phyloP scores from a whole-genome alignment of 2,797 vertebrate species.

The Neosilurus mollespiculum region DNA sequence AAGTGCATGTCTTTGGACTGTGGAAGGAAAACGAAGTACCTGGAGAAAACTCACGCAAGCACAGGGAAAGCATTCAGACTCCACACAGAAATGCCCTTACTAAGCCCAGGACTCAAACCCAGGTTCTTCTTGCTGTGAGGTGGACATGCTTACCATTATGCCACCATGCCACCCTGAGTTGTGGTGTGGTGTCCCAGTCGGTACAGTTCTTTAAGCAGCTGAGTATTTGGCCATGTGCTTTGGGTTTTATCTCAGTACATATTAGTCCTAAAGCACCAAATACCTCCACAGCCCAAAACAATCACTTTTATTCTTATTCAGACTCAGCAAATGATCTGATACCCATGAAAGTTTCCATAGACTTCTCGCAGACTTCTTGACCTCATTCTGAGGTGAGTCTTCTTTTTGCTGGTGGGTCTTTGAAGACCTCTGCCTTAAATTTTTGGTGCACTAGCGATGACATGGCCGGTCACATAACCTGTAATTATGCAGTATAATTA shows the following conservation, averaged over 20 bases:
- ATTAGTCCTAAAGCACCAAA: no score
- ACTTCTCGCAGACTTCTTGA: not conserved
- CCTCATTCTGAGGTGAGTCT: not conserved
- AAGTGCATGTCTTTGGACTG: no score
- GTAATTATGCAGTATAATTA: slow-evolving; percentile 17
- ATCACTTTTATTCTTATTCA: not conserved
- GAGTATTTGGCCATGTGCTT: not conserved
- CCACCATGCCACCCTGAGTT: no score
- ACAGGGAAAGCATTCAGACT: no score
- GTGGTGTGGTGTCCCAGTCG: not conserved
- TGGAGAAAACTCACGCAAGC: no score
- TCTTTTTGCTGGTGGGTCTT: slow-evolving; percentile 3
- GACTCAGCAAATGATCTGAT: not conserved
- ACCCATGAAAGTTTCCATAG: not conserved
- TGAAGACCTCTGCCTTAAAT: not conserved
- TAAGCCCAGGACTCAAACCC: no score
- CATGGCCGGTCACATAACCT: not conserved
- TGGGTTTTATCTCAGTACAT: not conserved
- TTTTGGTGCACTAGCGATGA: not conserved
- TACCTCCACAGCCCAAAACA: not conserved
- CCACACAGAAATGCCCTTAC: no score
- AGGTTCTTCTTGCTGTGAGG: no score
- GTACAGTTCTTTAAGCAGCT: not conserved
- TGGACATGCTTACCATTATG: no score
- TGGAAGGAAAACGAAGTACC: no score